Evolutionary conservation across 2,888 invertebrate species (phyloP).

Genomic region (Pristionchus mayeri): DNA sequence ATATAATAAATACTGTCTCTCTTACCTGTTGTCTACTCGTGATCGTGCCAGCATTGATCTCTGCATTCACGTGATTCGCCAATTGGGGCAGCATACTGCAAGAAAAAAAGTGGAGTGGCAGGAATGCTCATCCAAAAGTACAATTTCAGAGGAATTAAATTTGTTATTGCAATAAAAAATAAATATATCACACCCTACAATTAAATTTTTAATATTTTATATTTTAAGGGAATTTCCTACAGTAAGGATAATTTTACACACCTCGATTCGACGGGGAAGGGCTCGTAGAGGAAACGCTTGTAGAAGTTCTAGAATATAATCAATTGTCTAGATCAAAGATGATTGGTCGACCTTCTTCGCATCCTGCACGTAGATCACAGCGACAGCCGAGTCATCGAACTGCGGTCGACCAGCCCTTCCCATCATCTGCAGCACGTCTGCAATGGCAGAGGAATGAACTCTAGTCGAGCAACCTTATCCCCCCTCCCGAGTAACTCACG

Average conservation of each 20-base stretch:
- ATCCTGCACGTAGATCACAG: conserved; percentile 87
- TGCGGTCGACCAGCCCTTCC: conserved; percentile 97
- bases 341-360: conserved; percentile 52
- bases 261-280: conserved; percentile 96
- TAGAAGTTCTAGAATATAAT: conserved; percentile 93
- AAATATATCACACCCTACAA: too few relatives aligned
- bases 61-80: conserved; percentile 97
- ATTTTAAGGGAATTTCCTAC: too few relatives aligned
- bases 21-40: conserved; percentile 85
- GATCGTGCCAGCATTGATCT: conserved; percentile 93
- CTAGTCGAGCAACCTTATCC: neutral
- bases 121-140: too few relatives aligned
- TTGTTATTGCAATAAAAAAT: too few relatives aligned
- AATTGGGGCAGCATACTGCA: conserved; percentile 88
- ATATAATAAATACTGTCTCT: too few relatives aligned
- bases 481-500: neutral
- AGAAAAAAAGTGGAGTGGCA: too few relatives aligned
- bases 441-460: conserved; percentile 47
- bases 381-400: conserved; percentile 89
- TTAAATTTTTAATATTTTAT: too few relatives aligned
- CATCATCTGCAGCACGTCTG: conserved; percentile 99
- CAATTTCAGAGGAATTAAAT: too few relatives aligned
- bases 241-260: conserved; percentile 55
- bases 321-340: neutral
- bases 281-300: conserved; percentile 98